Evolutionary conservation across 2,797 vertebrate genomes (phyloP).

Genomic region (Denticeps clupeoides): DNA sequence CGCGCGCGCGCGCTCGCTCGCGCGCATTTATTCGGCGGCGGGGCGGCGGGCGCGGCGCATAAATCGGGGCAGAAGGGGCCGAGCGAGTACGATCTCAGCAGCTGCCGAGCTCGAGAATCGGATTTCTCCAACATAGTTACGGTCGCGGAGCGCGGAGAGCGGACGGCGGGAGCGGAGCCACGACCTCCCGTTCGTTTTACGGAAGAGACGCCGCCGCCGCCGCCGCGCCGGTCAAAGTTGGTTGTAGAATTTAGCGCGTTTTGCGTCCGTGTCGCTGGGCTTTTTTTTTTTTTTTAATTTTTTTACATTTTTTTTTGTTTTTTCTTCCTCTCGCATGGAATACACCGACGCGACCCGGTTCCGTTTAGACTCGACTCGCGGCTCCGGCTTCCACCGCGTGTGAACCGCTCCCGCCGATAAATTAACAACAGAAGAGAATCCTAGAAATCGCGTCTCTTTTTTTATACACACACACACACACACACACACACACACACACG

Average conservation of each 20-base stretch:
- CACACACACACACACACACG: too few species aligned
- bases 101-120: slow-evolving; percentile 65
- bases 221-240: slow-evolving; percentile 29
- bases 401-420: too few species aligned
- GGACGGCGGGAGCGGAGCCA: slow-evolving; percentile 58
- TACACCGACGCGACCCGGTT: slow-evolving; percentile 47
- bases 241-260: too few species aligned
- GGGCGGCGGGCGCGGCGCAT: slow-evolving; percentile 72
- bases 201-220: too few species aligned
- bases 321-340: slow-evolving; percentile 63
- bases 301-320: too few species aligned
- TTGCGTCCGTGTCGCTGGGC: too few species aligned
- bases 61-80: slow-evolving; percentile 63
- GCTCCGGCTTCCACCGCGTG: slow-evolving; percentile 43
- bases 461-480: too few species aligned
- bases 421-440: slow-evolving; percentile 44
- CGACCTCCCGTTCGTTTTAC: slow-evolving; percentile 44
- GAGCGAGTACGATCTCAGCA: slow-evolving; percentile 73
- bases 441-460: too few species aligned
- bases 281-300: too few species aligned
- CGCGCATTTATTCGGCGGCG: slow-evolving; percentile 80
- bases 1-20: too few species aligned
- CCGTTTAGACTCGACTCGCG: slow-evolving; percentile 47
- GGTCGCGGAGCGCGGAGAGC: slow-evolving; percentile 73
- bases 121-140: slow-evolving; percentile 76